Percentiles rank a stretch among this genome's conserved stretches.
Evolutionary conservation across 2,113 vertebrate genomes (phyloP).

Genomic region (Hystrix brachyura): DNA sequence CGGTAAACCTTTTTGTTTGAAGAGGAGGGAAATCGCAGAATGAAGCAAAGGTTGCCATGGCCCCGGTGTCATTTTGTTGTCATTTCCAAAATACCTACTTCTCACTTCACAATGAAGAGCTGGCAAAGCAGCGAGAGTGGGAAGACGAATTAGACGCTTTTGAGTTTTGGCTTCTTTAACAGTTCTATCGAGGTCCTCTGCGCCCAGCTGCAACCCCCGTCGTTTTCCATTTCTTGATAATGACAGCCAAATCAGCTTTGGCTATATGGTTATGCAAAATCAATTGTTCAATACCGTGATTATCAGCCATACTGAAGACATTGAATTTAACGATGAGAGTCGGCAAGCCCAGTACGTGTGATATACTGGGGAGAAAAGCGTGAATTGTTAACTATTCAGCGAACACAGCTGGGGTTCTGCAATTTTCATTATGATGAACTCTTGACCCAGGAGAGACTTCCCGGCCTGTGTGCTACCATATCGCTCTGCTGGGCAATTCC

Average conservation of each 20-base stretch:
- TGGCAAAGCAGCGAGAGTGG: background rate
- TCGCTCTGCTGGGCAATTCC: slow-evolving; percentile 83
- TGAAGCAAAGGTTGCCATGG: background rate
- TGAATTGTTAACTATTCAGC: slow-evolving; percentile 77
- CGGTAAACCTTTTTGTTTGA: background rate
- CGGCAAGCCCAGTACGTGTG: slow-evolving; percentile 78
- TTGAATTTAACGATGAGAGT: slow-evolving; percentile 78
- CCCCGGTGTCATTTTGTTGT: slow-evolving; percentile 31
- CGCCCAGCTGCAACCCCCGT: slow-evolving; percentile 61
- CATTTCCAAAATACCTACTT: background rate
- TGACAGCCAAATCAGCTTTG: slow-evolving; percentile 81
- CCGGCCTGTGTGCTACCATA: slow-evolving; percentile 80
- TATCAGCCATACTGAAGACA: slow-evolving; percentile 82
- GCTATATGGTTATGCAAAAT: slow-evolving; percentile 80
- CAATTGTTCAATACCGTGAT: slow-evolving; percentile 84
- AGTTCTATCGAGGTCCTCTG: slow-evolving; percentile 47
- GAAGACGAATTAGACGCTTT: slow-evolving; percentile 19
- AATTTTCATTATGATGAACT: slow-evolving; percentile 84
- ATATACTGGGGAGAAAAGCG: slow-evolving; percentile 72
- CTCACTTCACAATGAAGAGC: slow-evolving; percentile 12
- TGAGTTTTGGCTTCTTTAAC: background rate
- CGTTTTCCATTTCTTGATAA: slow-evolving; percentile 72
- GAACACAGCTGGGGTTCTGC: slow-evolving; percentile 77
- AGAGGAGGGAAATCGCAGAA: background rate
- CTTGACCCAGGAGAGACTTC: slow-evolving; percentile 83